Percentiles rank a stretch among this genome's conserved stretches.
These are phyloP conservation scores for Sarcophaga variegata DNA, from an alignment of 2,888 invertebrate species.

Conservation along the genomic window DNA sequence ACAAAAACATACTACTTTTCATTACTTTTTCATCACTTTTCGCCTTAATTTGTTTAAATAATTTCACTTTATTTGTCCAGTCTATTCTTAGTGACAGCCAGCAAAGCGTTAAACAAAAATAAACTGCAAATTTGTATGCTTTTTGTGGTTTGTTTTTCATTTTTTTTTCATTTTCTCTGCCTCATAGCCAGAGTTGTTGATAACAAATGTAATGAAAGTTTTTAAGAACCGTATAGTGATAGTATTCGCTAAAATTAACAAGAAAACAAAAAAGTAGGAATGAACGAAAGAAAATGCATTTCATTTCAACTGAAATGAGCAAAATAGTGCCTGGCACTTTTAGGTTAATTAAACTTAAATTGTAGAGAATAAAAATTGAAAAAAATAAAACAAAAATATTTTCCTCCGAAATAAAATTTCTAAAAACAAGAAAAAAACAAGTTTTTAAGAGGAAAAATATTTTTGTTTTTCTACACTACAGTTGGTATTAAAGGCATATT, in stretches of 20 bases:
- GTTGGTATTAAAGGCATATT: too few species aligned
- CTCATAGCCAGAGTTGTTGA: slow-evolving; percentile 1
- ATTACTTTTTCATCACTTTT: background rate
- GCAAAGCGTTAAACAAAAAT: slow-evolving; percentile 29
- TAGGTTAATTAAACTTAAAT: slow-evolving; percentile 67
- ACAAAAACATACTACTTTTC: too few species aligned
- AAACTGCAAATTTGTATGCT: slow-evolving; percentile 28
- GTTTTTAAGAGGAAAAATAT: too few species aligned
- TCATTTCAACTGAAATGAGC: slow-evolving; percentile 17
- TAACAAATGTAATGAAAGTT: slow-evolving; percentile 25
- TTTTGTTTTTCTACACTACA: too few species aligned
- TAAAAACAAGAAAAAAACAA: background rate
- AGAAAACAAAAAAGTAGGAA: background rate
- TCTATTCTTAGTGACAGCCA: background rate
- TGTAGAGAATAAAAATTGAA: slow-evolving; percentile 4
- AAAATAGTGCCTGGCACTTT: slow-evolving; percentile 55
- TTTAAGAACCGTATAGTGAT: slow-evolving; percentile 6
- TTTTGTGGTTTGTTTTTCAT: background rate
- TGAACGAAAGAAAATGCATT: background rate
- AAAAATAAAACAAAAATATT: background rate
- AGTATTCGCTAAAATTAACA: slow-evolving; percentile 49
- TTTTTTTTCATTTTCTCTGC: too few species aligned
- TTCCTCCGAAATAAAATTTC: background rate
- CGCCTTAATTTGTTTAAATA: slow-evolving; percentile 25
- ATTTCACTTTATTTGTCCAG: slow-evolving; percentile 31